A percentile compares a stretch with the other conserved stretches of the same genome.
phyloP scores from a whole-genome alignment of 2,797 vertebrate genomes.

The Hybognathus amarus region DNA sequence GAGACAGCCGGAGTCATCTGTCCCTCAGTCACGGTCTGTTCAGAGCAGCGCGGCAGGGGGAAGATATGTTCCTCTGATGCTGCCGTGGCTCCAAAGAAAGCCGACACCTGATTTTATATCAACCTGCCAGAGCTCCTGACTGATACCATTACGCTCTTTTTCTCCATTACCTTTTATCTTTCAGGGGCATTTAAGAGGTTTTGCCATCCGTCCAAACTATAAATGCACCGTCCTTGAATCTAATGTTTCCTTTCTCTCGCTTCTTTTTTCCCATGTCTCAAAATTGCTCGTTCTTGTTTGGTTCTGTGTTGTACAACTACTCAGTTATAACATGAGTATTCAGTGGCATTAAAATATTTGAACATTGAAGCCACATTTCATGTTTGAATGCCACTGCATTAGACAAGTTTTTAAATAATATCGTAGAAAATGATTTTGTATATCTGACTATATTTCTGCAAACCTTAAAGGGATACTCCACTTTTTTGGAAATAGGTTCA shows the following conservation, averaged over 20 bases:
- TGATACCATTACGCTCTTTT: conserved; percentile 28
- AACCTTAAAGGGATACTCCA: no score
- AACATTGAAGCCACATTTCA: neutral
- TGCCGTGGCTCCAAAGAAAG: neutral
- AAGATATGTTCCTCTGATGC: conserved; percentile 31
- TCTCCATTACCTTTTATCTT: conserved; percentile 11
- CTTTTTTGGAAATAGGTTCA: no score
- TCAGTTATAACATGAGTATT: neutral
- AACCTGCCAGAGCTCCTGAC: conserved; percentile 16
- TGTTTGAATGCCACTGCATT: neutral
- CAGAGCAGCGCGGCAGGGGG: neutral
- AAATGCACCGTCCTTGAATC: neutral
- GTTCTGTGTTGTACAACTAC: neutral
- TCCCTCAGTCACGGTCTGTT: conserved; percentile 33
- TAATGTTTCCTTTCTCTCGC: neutral
- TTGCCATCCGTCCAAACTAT: conserved; percentile 21
- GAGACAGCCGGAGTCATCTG: neutral
- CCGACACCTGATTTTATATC: conserved; percentile 15
- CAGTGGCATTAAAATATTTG: neutral
- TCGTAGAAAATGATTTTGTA: neutral
- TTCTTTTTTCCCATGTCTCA: neutral
- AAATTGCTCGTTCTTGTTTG: neutral
- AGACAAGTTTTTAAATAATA: neutral
- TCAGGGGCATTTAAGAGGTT: conserved; percentile 7
- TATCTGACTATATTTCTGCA: no score